A percentile compares a stretch with the other conserved stretches of the same genome.
Conservation (phyloP, 2,797 vertebrate genomes). For the Sitta carolinensis region DNA sequence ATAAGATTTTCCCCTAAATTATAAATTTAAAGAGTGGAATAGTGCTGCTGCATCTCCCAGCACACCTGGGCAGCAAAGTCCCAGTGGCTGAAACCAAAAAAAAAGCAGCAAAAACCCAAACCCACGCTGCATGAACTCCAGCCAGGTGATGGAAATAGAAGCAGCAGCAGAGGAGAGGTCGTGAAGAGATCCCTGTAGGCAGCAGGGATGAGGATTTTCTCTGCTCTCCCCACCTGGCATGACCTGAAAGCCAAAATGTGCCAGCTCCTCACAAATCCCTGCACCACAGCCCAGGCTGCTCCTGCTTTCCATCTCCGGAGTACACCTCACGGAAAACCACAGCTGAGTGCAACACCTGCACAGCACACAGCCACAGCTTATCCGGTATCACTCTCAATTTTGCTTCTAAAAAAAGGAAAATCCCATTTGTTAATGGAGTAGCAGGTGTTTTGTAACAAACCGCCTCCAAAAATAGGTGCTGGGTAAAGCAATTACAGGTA, state of each 20-base stretch:
- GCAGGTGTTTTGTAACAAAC: background rate
- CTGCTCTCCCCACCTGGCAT: background rate
- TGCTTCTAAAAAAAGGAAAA: background rate
- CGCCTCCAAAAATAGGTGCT: background rate
- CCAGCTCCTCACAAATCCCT: background rate
- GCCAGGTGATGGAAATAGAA: background rate
- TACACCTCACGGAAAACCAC: background rate
- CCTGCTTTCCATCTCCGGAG: background rate
- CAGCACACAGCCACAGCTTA: background rate
- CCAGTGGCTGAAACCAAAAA: background rate
- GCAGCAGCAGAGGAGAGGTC: background rate
- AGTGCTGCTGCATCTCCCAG: background rate
- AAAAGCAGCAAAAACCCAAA: accelerated
- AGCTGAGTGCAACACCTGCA: background rate
- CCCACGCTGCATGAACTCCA: background rate
- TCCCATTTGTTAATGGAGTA: background rate
- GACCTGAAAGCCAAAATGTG: background rate
- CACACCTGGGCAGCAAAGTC: background rate
- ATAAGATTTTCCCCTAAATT: accelerated
- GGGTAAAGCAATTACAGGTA: background rate
- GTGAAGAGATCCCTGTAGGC: background rate
- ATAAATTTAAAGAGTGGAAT: background rate
- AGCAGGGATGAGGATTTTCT: background rate
- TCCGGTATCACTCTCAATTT: background rate
- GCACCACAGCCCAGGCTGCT: background rate